phyloP scores from a whole-genome alignment of 2,113 vertebrate species.

The Phrynosoma platyrhinos region DNA sequence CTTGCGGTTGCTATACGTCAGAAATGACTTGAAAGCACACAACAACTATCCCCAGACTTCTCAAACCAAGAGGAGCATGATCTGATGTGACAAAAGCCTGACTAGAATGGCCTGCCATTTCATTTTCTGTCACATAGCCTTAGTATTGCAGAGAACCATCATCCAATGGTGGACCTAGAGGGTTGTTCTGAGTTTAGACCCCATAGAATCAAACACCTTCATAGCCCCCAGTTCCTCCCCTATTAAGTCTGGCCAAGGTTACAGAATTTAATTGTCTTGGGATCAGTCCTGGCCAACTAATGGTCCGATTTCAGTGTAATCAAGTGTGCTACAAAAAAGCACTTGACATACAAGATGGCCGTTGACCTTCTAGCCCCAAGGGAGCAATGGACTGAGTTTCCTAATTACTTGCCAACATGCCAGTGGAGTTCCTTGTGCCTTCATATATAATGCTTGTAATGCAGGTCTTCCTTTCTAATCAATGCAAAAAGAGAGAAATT shows the following conservation, averaged over 20 bases:
- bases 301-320: neutral
- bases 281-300: neutral
- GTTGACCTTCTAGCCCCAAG: neutral
- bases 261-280: neutral
- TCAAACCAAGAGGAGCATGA: neutral
- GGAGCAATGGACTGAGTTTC: neutral
- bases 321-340: neutral
- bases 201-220: no score
- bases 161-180: neutral
- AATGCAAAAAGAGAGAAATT: constrained; percentile 23
- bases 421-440: constrained; percentile 3
- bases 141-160: neutral
- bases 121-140: neutral
- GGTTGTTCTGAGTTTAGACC: neutral
- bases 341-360: neutral
- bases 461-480: constrained; percentile 6
- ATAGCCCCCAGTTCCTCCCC: neutral
- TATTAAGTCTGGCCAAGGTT: neutral
- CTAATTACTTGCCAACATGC: neutral
- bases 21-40: no score
- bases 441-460: constrained; percentile 22
- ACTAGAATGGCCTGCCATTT: neutral
- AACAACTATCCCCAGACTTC: neutral
- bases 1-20: no score
- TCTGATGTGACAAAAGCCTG: neutral